Evolutionary conservation across 1,140 invertebrate species (phyloP).

Genomic region (Hylaeus anthracinus): DNA sequence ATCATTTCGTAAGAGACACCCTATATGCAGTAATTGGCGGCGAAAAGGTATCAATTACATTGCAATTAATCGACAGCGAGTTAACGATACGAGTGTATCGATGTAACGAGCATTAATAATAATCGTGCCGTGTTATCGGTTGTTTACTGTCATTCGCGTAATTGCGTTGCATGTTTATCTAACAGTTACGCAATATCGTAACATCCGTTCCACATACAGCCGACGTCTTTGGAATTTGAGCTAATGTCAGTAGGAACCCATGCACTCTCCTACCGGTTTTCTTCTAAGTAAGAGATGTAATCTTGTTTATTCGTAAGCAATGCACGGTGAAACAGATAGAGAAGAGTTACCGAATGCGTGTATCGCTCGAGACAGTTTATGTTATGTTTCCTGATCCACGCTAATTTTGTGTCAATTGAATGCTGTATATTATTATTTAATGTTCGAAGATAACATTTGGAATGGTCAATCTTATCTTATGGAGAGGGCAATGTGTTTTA

Average conservation of each 20-base stretch:
- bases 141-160: slow-evolving; percentile 11
- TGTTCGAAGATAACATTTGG: too few species aligned
- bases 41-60: neutral
- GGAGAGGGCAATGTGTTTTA: too few species aligned
- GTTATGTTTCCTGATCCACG: too few species aligned
- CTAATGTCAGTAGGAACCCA: neutral
- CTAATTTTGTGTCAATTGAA: too few species aligned
- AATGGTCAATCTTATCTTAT: too few species aligned
- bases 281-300: neutral
- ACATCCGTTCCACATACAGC: slow-evolving; percentile 27
- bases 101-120: neutral
- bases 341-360: too few species aligned
- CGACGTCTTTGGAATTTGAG: slow-evolving; percentile 16
- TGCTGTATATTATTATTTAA: too few species aligned
- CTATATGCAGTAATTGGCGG: neutral
- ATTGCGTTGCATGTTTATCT: slow-evolving; percentile 19
- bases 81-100: neutral
- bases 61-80: neutral
- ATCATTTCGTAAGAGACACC: too few species aligned
- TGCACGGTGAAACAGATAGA: too few species aligned
- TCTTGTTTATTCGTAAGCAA: too few species aligned
- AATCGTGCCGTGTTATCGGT: slow-evolving; percentile 13
- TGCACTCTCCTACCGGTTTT: neutral
- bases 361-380: too few species aligned
- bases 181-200: slow-evolving; percentile 10